Base-by-base conservation (phyloP, 2,797 vertebrate species). In the Sebastes diaconus region DNA sequence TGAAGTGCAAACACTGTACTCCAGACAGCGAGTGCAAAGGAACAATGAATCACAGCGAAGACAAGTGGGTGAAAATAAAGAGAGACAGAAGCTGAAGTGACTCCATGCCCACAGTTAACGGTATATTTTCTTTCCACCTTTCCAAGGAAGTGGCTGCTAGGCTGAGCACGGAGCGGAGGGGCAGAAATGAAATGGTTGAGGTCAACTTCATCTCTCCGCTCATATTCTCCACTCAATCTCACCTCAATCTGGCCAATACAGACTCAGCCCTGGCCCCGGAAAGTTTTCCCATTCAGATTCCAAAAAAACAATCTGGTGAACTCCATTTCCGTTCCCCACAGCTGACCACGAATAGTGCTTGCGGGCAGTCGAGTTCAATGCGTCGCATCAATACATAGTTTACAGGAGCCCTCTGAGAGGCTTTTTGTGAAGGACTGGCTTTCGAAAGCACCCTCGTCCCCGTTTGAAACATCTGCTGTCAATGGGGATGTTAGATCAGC, bases 191-290 rank as follows among this genome's bases (percentile, higher is more conserved):
- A 94, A 95, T 93, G 93, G 94, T 92, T 84, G 87, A 90, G 95
- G 95, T 96, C 95, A 95, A 91, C 92, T 92, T 95, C 93, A 94
- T 95, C 92, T 95, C 90, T 82, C 60, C 20, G 42, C 90, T 90
- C 89, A 88, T 88, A 88, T 92, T 92, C 87, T 85, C 81, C 73
- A 87, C 87, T 91, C 89, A 89, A 87, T 92, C 90, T 90, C 89
- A 77, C 78, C 86, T 90, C 90, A 92, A 88, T 92, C 90, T 90
- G 86, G 69, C 83, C 86, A 81, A 83, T 87, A 86, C 87, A 88
- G 76, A 85, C 81, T 87, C 76, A 63, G 83, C 54, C 63, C 68
- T 66, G 68, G 76, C 80, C 46, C 76, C 25, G 8, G 77, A 88
- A 91, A 85, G 77, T 89, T 90, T 87, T 63, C 78, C 80, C 79